Conservation (phyloP, 2,113 vertebrate species). For the Ceyx melanurus region DNA sequence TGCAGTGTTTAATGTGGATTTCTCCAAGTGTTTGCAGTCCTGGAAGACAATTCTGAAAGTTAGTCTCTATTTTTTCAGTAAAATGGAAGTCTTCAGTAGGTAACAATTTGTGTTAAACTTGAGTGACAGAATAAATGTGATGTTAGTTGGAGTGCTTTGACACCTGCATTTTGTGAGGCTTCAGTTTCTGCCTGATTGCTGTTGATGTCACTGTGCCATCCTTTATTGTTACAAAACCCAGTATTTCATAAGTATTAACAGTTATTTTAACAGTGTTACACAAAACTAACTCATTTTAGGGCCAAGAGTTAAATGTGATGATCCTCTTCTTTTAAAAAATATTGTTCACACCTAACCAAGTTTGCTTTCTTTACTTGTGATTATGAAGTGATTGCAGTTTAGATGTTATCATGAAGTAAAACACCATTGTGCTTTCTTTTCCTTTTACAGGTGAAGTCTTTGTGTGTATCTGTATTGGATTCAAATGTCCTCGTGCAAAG, state of each 20-base stretch:
- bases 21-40: neutral
- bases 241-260: neutral
- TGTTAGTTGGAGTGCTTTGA: neutral
- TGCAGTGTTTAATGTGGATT: neutral
- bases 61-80: neutral
- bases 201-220: neutral
- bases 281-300: neutral
- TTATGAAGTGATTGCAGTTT: neutral
- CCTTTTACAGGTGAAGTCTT: slow-evolving; percentile 81
- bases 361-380: neutral
- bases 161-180: neutral
- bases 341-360: neutral
- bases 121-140: neutral
- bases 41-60: neutral
- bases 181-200: neutral
- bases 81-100: neutral
- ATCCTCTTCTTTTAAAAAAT: neutral
- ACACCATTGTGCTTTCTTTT: neutral
- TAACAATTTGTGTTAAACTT: neutral
- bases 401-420: neutral
- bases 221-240: neutral
- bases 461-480: slow-evolving; percentile 88
- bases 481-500: slow-evolving; percentile 94
- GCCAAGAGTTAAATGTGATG: neutral
- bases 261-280: neutral